Evolutionary conservation across 2,797 vertebrate genomes (phyloP).

Genomic region (Carduelis carduelis): DNA sequence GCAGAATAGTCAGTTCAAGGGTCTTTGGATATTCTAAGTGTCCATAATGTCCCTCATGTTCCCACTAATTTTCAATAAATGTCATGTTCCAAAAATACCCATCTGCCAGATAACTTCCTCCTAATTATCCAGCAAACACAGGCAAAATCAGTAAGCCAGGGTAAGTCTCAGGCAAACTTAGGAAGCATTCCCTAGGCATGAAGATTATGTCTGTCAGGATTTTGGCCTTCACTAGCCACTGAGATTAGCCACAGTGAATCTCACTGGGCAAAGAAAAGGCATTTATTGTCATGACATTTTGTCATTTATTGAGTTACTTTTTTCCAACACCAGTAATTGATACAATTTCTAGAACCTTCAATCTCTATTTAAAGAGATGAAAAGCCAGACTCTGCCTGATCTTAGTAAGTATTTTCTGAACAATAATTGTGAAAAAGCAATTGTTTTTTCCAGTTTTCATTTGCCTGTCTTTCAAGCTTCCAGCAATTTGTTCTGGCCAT

Average conservation of each 20-base stretch:
- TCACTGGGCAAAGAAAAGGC: neutral
- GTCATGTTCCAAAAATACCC: neutral
- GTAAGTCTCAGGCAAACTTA: neutral
- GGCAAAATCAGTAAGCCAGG: neutral
- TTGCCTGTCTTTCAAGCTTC: neutral
- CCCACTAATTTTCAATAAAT: neutral
- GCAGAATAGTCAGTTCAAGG: rapidly evolving
- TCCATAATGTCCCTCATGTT: neutral
- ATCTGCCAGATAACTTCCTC: neutral
- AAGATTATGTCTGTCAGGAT: neutral
- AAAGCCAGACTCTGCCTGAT: rapidly evolving
- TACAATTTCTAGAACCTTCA: neutral
- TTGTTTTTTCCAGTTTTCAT: neutral
- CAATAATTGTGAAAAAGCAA: neutral
- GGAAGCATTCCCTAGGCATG: neutral
- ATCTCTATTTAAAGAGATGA: neutral
- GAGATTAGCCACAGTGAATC: neutral
- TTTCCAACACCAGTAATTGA: neutral
- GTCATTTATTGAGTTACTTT: neutral
- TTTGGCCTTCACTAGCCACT: neutral
- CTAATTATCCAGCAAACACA: neutral
- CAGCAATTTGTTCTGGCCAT: neutral
- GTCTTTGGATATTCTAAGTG: neutral
- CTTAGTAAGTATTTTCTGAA: neutral
- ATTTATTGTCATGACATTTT: neutral